phyloP scores from a whole-genome alignment of 2,113 vertebrate genomes.

The Marcusenius ussheri region DNA sequence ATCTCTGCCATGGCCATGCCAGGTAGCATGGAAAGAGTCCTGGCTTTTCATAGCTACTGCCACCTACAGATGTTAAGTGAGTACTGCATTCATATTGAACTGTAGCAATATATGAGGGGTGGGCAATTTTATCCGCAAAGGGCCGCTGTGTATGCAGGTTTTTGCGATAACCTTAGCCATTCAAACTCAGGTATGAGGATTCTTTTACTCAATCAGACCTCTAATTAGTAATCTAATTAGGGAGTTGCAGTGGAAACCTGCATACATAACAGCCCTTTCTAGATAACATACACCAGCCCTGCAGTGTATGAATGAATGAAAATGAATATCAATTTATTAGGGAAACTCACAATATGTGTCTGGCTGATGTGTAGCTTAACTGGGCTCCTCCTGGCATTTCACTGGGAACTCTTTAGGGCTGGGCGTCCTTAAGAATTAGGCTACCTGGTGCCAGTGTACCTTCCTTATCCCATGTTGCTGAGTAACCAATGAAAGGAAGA shows the following conservation, averaged over 20 bases:
- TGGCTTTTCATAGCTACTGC: not conserved
- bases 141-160: not conserved
- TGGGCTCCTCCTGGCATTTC: not conserved
- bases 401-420: not conserved
- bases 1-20: not conserved
- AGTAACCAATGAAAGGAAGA: not conserved
- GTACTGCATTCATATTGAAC: not conserved
- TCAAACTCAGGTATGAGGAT: not conserved
- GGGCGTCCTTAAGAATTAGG: not conserved
- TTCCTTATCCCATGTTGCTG: not conserved
- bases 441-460: not conserved
- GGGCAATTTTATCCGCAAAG: not conserved
- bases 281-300: not conserved
- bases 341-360: not conserved
- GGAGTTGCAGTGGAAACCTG: not conserved
- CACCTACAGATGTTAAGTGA: not conserved
- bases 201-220: not conserved
- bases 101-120: not conserved
- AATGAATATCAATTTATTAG: not conserved
- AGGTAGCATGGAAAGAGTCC: not conserved
- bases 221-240: not conserved
- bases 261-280: not conserved
- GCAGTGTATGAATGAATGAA: not conserved
- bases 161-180: not conserved
- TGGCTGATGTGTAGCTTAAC: not conserved